These are phyloP conservation scores for Aphis gossypii DNA, from an alignment of 1,140 invertebrate genomes.

Conservation along the genomic window DNA sequence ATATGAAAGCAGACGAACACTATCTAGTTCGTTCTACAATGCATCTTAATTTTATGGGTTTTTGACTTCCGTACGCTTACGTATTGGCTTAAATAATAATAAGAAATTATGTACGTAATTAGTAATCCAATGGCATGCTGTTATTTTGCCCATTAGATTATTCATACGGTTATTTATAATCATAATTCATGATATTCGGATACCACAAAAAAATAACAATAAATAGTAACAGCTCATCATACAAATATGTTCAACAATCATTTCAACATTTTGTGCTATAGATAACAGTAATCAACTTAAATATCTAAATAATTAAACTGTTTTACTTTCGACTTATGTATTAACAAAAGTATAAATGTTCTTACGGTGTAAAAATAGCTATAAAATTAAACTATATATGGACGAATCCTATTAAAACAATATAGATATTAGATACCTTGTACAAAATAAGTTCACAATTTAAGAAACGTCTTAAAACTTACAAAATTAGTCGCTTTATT, in stretches of 20 bases:
- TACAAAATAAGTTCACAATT: not conserved
- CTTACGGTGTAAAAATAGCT: not conserved
- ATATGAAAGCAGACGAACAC: not conserved
- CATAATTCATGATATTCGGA: not conserved
- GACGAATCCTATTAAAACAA: not conserved
- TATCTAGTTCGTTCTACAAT: conserved; percentile 23
- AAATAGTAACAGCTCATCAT: not conserved
- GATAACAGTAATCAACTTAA: not conserved
- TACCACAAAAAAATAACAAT: not conserved
- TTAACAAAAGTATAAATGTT: not conserved
- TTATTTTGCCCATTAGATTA: not conserved
- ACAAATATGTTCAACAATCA: not conserved
- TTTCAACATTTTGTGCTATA: not conserved
- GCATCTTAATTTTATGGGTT: conserved; percentile 35
- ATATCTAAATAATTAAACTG: not conserved
- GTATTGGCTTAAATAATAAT: not conserved
- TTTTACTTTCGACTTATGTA: not conserved
- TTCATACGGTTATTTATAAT: not conserved
- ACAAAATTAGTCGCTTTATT: not conserved
- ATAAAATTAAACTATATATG: not conserved
- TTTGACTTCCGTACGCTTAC: conserved; percentile 26
- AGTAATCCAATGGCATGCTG: not conserved
- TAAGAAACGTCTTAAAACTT: not conserved
- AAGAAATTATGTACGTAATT: conserved; percentile 33
- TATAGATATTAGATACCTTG: not conserved